Conservation (phyloP, 2,113 vertebrate species). For the Gopherus evgoodei region DNA sequence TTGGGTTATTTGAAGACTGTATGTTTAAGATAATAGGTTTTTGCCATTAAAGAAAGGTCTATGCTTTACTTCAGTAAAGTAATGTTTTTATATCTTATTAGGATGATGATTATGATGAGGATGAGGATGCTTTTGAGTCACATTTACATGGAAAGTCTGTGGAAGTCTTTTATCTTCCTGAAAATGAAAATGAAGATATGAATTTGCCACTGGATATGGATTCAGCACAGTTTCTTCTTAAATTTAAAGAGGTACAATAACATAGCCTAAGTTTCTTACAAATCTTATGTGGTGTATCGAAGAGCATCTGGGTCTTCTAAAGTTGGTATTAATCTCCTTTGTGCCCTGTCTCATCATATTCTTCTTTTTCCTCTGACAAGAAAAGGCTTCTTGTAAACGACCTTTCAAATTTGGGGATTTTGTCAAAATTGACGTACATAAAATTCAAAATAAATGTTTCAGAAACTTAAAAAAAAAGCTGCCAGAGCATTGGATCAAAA, state of each 20-base stretch:
- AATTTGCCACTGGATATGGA: conserved; percentile 88
- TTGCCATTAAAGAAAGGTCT: background rate
- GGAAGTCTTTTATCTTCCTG: conserved; percentile 90
- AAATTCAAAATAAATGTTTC: background rate
- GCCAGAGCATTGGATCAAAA: background rate
- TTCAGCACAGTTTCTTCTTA: conserved; percentile 86
- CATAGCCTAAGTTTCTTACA: background rate
- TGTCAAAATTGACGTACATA: background rate
- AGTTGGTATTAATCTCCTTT: background rate
- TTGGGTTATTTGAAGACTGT: background rate
- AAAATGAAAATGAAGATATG: conserved; percentile 87
- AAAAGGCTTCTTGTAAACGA: background rate
- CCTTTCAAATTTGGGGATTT: background rate
- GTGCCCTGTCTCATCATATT: background rate
- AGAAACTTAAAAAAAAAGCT: background rate
- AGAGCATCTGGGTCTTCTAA: background rate
- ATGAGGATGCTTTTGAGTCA: conserved; percentile 82
- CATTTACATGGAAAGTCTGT: conserved; percentile 83
- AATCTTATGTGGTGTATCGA: background rate
- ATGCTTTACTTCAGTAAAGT: background rate
- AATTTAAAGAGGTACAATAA: conserved; percentile 89
- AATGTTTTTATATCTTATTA: conserved; percentile 57
- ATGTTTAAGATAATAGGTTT: background rate
- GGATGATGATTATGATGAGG: conserved; percentile 82
- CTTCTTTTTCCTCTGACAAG: background rate